Conservation (phyloP, 1,140 invertebrate species). For the Colletes latitarsis region DNA sequence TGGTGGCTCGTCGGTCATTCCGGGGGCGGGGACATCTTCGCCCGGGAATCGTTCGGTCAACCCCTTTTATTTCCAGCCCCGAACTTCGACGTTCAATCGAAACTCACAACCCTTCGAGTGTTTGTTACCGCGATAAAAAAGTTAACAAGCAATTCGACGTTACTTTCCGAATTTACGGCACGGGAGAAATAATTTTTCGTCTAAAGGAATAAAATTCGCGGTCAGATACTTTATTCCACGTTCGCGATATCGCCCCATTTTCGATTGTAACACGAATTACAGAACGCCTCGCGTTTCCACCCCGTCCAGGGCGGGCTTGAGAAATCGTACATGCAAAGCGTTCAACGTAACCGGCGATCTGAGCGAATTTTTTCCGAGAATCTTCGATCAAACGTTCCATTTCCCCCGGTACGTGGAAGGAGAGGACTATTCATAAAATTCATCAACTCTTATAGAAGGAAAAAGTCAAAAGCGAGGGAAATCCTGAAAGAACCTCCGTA, state of each 20-base stretch:
- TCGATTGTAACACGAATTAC: no score
- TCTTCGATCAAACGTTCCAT: conserved; percentile 36
- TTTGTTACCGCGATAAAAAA: no score
- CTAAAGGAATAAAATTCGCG: no score
- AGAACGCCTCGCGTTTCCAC: no score
- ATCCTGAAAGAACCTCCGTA: conserved; percentile 49
- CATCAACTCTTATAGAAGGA: conserved; percentile 49
- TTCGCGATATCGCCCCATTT: no score
- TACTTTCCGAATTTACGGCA: no score
- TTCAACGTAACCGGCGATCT: conserved; percentile 17
- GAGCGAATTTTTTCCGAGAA: conserved; percentile 12
- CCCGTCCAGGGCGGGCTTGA: no score
- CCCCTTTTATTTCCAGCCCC: neutral
- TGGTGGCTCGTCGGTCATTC: neutral
- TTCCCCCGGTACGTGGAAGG: conserved; percentile 3
- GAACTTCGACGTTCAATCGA: no score
- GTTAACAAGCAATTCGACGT: no score
- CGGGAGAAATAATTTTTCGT: no score
- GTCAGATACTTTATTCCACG: no score
- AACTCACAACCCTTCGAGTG: neutral
- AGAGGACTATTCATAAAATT: conserved; percentile 52
- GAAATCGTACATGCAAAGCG: neutral
- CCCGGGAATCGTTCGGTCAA: neutral
- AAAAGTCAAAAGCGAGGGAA: conserved; percentile 55
- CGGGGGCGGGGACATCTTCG: neutral